These are phyloP conservation scores for Trichomalopsis sarcophagae DNA, from an alignment of 1,140 invertebrate genomes.

Conservation along the genomic window DNA sequence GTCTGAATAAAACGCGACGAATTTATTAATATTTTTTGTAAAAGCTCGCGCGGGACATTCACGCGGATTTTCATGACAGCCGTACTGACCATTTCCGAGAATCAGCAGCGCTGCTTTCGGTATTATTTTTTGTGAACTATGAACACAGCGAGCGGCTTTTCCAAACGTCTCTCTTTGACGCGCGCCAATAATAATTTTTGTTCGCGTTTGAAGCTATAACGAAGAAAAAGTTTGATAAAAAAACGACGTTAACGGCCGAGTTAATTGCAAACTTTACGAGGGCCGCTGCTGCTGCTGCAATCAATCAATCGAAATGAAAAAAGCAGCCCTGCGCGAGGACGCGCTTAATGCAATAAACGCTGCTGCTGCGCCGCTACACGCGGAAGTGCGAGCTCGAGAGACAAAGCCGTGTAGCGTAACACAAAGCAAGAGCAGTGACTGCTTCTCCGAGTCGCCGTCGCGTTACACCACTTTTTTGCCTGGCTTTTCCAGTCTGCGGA, in stretches of 20 bases:
- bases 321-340: not conserved
- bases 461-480: not conserved
- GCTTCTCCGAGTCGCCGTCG: not conserved
- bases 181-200: no score
- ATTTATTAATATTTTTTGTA: constrained; percentile 22
- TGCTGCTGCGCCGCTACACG: not conserved
- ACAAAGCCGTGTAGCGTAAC: constrained; percentile 5
- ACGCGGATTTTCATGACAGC: no score
- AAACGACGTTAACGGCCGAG: not conserved
- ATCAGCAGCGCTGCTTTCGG: no score
- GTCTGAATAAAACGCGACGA: constrained; percentile 20
- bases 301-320: constrained; percentile 36
- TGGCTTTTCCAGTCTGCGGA: not conserved
- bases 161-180: no score
- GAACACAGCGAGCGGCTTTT: no score
- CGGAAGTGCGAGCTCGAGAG: not conserved
- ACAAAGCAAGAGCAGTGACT: constrained; percentile 19
- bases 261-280: not conserved
- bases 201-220: no score
- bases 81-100: no score
- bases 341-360: constrained; percentile 37
- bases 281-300: not conserved
- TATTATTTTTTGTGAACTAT: no score
- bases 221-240: no score
- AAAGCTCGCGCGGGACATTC: not conserved